Percentiles rank a stretch among this genome's conserved stretches.
Conservation (phyloP, 1,140 invertebrate genomes). For the Conus betulinus region DNA sequence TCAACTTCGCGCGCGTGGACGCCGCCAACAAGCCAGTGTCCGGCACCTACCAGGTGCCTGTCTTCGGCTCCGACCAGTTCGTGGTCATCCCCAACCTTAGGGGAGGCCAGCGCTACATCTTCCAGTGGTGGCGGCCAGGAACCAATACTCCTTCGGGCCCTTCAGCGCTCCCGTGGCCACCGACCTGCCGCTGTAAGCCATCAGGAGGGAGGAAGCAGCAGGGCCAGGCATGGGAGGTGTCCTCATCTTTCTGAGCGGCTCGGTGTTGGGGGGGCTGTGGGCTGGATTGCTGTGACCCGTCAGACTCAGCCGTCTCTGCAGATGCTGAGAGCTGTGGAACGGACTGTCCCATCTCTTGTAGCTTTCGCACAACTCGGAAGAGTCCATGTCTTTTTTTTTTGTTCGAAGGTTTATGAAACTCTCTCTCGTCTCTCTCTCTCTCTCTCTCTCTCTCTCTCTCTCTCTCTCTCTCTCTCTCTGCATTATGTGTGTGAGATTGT, state of each 20-base stretch:
- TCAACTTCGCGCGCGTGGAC: constrained; percentile 22
- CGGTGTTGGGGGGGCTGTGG: too few species aligned
- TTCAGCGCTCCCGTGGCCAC: constrained; percentile 1
- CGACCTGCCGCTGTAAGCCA: background rate
- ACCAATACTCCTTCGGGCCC: constrained; percentile 3
- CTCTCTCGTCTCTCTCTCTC: too few species aligned
- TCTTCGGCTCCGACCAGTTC: constrained; percentile 25
- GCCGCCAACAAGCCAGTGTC: background rate
- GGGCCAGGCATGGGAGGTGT: background rate
- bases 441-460: too few species aligned
- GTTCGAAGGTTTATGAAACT: too few species aligned
- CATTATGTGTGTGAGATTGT: background rate
- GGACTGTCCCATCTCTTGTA: too few species aligned
- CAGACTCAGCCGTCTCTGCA: too few species aligned
- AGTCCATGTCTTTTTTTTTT: too few species aligned
- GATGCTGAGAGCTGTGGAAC: background rate
- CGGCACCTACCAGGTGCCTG: constrained; percentile 20
- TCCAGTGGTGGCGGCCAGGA: constrained; percentile 32
- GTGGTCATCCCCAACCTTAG: constrained; percentile 32
- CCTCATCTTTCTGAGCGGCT: too few species aligned
- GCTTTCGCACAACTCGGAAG: too few species aligned
- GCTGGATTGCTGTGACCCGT: too few species aligned
- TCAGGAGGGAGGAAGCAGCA: background rate
- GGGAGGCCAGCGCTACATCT: constrained; percentile 15
- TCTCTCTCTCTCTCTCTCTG: too few species aligned